Conservation (phyloP, 1,140 invertebrate species). For the Antheraea pernyi region DNA sequence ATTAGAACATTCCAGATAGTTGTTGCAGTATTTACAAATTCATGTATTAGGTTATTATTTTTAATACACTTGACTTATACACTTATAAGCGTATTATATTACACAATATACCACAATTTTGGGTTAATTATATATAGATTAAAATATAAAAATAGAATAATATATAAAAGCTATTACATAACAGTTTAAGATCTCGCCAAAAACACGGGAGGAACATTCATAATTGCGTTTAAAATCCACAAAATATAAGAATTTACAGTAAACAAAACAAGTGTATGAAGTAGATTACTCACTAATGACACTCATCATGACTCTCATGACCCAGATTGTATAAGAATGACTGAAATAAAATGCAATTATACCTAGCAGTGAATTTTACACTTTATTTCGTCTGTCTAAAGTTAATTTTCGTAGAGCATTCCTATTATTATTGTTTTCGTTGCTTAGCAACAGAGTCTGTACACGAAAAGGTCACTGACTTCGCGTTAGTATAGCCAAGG, state of each 20-base stretch:
- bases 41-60: too few relatives aligned
- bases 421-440: slow-evolving; percentile 40
- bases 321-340: not conserved
- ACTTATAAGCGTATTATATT: too few relatives aligned
- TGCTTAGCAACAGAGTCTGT: slow-evolving; percentile 47
- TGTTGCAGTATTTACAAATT: too few relatives aligned
- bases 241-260: not conserved
- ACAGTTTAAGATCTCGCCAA: too few relatives aligned
- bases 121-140: too few relatives aligned
- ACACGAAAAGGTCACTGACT: slow-evolving; percentile 44
- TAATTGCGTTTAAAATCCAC: too few relatives aligned
- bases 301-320: not conserved
- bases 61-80: too few relatives aligned
- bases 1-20: too few relatives aligned
- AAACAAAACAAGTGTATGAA: not conserved
- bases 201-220: too few relatives aligned
- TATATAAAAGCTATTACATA: too few relatives aligned
- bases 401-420: slow-evolving; percentile 9
- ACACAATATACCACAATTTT: too few relatives aligned
- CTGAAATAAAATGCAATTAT: not conserved
- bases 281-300: slow-evolving; percentile 4
- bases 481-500: not conserved
- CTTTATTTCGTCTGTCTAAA: not conserved
- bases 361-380: not conserved
- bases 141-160: too few relatives aligned